Evolutionary conservation across 2,888 invertebrate genomes (phyloP).

Genomic region (Xanthorhoe designata): DNA sequence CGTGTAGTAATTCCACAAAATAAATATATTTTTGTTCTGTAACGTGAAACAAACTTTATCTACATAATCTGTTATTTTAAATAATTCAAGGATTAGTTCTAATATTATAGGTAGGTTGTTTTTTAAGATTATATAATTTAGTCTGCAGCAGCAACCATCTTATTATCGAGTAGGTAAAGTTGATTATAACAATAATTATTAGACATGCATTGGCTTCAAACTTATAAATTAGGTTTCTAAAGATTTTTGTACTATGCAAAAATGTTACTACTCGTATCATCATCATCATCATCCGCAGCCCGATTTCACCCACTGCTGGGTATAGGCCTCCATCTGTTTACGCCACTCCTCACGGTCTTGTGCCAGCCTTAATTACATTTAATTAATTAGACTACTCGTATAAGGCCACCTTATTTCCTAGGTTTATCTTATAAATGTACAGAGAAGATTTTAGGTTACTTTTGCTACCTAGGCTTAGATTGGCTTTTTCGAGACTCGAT

Average conservation of each 20-base stretch:
- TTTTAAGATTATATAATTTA: not conserved
- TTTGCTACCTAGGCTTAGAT: conserved; percentile 73
- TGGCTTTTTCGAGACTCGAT: conserved; percentile 88
- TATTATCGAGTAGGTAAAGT: not conserved
- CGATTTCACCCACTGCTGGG: no score
- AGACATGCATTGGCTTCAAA: conserved; percentile 28
- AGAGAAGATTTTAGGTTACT: conserved; percentile 8
- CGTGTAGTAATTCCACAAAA: not conserved
- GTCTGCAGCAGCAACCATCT: not conserved
- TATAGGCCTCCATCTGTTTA: no score
- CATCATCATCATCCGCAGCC: no score
- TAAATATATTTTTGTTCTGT: conserved; percentile 6
- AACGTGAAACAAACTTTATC: conserved; percentile 13
- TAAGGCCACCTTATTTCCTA: conserved; percentile 2
- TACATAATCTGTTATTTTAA: conserved; percentile 12
- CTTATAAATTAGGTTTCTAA: conserved; percentile 15
- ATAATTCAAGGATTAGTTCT: not conserved
- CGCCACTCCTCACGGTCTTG: no score
- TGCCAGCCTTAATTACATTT: no score
- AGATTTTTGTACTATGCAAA: conserved; percentile 29
- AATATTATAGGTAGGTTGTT: not conserved
- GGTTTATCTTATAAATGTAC: conserved; percentile 22
- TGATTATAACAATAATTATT: conserved; percentile 4
- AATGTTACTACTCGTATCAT: conserved; percentile 1
- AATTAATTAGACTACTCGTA: no score